Base-by-base conservation (phyloP, 2,113 vertebrate species). In the Pteronura brasiliensis region DNA sequence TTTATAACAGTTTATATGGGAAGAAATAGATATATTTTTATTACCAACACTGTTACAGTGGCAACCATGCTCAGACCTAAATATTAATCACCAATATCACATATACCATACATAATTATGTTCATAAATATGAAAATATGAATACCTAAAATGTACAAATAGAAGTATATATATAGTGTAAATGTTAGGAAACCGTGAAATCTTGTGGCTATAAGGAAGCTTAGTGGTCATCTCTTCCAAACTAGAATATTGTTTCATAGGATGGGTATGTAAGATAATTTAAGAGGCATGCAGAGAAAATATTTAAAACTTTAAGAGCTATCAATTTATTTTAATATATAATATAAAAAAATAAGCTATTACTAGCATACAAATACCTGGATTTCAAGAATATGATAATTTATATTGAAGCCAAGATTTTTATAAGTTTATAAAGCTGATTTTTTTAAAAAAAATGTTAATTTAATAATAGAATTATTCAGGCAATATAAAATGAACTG, bases 1-100 rank as follows among this genome's bases (percentile, higher is more conserved):
- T 96, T 98, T 96, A 96, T 11, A 55, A 44, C 18, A 94, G 42
- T 96, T 97, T 95, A 97, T 97, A 90, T 42, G 82, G 91, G 76
- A 97, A n/a, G 49, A 98, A 92, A 96, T 95, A 95, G 87, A 92
- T 92, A 94, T 57, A 90, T 93, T 97, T 97, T 96, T 96, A 97
- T 96, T 92, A 84, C 86, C 86, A 88, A 71, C 36, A 83, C 92
- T 96, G 91, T 91, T 96, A 84, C 55, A 97, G 79, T 95, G 27
- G 74, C 84, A 97, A 81, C 47, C 84, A 96, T 87, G 80, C 80
- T 97, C 89, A 96, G 31, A 89, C 61, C 65, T 92, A 91, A 95
- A 97, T 96, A 98, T 90, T 97, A 97, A 93, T 96, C 92, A 96
- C 63, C 79, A 81, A 47, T 88, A 96, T 92, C 76, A 95, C 87